phyloP scores from a whole-genome alignment of 1,140 invertebrate species.

The Pararge aegeria region DNA sequence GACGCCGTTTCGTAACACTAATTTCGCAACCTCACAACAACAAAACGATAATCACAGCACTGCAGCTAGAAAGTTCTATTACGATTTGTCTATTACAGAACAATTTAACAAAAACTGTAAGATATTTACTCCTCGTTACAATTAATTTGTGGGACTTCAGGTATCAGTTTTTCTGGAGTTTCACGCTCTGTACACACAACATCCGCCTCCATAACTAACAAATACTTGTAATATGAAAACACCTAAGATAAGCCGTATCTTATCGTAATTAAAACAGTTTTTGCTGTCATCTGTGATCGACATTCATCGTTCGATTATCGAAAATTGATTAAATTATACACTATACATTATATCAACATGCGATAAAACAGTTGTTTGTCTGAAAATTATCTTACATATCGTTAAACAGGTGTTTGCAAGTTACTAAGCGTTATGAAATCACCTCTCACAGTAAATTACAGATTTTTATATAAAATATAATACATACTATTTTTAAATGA shows the following conservation, averaged over 20 bases:
- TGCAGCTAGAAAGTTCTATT: not conserved
- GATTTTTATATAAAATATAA: too few species aligned
- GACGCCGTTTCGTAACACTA: not conserved
- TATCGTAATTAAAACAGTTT: constrained; percentile 28
- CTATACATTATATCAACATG: constrained; percentile 9
- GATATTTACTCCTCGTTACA: constrained; percentile 24
- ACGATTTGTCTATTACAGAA: not conserved
- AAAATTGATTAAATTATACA: constrained; percentile 21
- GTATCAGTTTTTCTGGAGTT: not conserved
- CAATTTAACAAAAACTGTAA: constrained; percentile 3
- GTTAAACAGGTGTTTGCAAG: not conserved
- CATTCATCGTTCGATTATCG: constrained; percentile 16
- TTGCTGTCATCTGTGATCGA: constrained; percentile 4
- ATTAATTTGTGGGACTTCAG: not conserved
- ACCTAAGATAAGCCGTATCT: constrained; percentile 22
- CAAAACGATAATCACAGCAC: not conserved
- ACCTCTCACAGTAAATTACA: too few species aligned
- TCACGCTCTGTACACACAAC: constrained; percentile 11
- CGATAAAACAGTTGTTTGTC: not conserved
- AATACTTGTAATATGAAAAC: not conserved
- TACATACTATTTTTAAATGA: too few species aligned
- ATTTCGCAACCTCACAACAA: constrained; percentile 1
- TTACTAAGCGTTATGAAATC: not conserved
- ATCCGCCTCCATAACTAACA: constrained; percentile 21
- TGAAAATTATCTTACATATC: not conserved